Evolutionary conservation across 1,140 invertebrate genomes (phyloP), one percentile per base, ranked within the genome.

Genomic region (Lordiphosa clarofinis): DNA sequence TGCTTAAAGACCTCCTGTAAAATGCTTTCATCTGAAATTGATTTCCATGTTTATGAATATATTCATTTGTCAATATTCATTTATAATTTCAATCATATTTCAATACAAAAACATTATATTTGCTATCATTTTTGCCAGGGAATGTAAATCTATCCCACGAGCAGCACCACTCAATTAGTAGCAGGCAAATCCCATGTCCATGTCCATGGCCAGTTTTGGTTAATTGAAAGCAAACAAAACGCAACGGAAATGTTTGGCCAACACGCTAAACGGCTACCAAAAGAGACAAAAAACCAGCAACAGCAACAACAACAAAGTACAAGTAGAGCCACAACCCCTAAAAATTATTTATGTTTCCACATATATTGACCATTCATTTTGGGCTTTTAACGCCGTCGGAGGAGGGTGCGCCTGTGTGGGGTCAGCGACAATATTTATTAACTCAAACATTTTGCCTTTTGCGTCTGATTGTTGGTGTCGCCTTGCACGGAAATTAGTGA

Each of bases 321-420:
- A 66, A 54, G 63, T 38, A 42, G 21, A 39, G 50, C 56, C 47
- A 61, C 72, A 76, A 76, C 76, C 78, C 78, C 78, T 73, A 76
- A 82, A 82, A 73, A 82, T 82, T 84, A 82, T 82, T 82, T 82
- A 82, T 82, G 78, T 67, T 62, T 50, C 37, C 21, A 38, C 72
- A 73, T 62, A 65, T 82, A 82, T 82, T 82, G 76, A 82, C 76
- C 76, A 76, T 82, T 84, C 76, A 82, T 82, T 82, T 76, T 79
- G 71, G 66, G 76, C 76, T 82, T 82, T 82, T 82, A 82, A 73
- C 74, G 74, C 73, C 65, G 49, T 10, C 2, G 19, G 4, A 9
- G 21, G 38, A 57, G 78, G 78, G 79, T 73, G 73, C 61, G 78
- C 36, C 78, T 21, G 1, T 9, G 4, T 39, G 12, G 21, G n/a